A percentile compares a stretch with the other conserved stretches of the same genome.
Conservation (phyloP, 2,113 vertebrate species). For the Prietella phreatophila region DNA sequence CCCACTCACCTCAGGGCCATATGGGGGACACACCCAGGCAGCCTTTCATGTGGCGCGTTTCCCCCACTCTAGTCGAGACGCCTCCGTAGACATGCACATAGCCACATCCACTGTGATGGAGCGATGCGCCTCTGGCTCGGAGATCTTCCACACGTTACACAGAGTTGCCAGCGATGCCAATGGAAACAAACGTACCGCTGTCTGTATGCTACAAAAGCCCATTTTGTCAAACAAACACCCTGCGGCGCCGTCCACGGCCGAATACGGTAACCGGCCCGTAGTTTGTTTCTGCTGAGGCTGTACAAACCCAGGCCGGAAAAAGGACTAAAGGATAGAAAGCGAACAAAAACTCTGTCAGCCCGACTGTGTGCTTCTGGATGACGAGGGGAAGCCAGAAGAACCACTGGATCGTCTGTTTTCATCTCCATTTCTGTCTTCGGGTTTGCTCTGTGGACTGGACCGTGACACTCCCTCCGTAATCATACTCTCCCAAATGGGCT, state of each 20-base stretch:
- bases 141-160: conserved; percentile 24
- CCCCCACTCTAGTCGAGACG: conserved; percentile 19
- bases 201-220: background rate
- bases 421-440: background rate
- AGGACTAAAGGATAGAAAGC: background rate
- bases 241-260: background rate
- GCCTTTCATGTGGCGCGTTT: conserved; percentile 47
- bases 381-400: background rate
- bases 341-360: conserved; percentile 8
- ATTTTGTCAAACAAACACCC: background rate
- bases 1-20: conserved; percentile 39
- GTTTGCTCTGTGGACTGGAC: background rate
- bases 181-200: conserved; percentile 22
- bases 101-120: conserved; percentile 13
- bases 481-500: conserved; percentile 13
- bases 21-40: conserved; percentile 49
- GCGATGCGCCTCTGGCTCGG: conserved; percentile 21
- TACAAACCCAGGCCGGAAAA: conserved; percentile 2
- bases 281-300: conserved; percentile 1
- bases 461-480: conserved; percentile 9
- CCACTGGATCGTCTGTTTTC: background rate
- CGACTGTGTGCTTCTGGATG: background rate
- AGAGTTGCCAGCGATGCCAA: conserved; percentile 18
- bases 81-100: conserved; percentile 15
- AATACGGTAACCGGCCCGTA: conserved; percentile 14